Base-by-base conservation (phyloP, 2,888 invertebrate species). In the Perdita meconis region DNA sequence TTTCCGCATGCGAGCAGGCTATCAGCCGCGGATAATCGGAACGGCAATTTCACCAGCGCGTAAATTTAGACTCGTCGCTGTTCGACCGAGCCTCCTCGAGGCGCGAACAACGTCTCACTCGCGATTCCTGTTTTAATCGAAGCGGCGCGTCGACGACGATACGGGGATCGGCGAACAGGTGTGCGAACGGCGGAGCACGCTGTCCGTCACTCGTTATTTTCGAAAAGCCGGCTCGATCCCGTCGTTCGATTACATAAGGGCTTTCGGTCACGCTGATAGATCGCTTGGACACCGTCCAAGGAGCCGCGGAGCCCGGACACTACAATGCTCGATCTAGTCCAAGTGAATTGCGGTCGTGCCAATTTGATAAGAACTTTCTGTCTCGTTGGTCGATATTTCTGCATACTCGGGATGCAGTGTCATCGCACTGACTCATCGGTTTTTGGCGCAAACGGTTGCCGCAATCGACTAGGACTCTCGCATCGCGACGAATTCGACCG, bases 321-420 rank as follows among this genome's bases (percentile, higher is more conserved):
- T 83, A 72, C 64, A 40, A 16, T 13, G 53, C 65, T 60, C 10
- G 50, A 59, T 69, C 65, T 57, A 24, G 57, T 34, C 30, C n/a
- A 51, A 71, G 69, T n/a, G 75, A 64, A 73, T 80, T 47, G 76
- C 75, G 67, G 42, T 65, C 53, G 78, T 53, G 84, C 80, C 84
- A 78, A 76, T 72, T 82, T 82, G 84, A 84, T 84, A 84, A 82
- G 82, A 51, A 64, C 70, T 57, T 56, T 53, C 70, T 24, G 56
- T 53, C 59, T 51, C 44, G 63, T 47, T 63, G 74, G 51, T 69
- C 47, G 72, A 60, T 64, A 56, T 44, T 72, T 56, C 53, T 63
- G 59, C 61, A 64, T 22, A 13, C 22, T 56, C 59, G 30, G 16
- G 38, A 50, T 6, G 40, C 16, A 0, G 22, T 63, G 67, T 67